These are phyloP conservation scores for Cerastis leucographa DNA, from an alignment of 2,888 invertebrate genomes.

Conservation along the genomic window DNA sequence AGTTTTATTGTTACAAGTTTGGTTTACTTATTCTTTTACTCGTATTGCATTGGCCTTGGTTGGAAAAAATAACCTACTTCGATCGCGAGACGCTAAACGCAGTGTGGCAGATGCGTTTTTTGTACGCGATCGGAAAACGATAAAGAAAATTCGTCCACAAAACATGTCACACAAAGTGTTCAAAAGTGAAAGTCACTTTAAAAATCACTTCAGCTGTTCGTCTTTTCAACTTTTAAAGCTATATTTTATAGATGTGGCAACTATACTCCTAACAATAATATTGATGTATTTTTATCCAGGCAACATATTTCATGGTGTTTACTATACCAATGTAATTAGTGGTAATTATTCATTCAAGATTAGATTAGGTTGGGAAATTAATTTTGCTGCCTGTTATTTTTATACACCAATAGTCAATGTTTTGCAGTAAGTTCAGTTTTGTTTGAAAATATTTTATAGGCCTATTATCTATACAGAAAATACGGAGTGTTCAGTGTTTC, in stretches of 20 bases:
- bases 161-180: conserved; percentile 35
- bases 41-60: conserved; percentile 81
- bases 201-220: conserved; percentile 53
- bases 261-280: background rate
- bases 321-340: conserved; percentile 22
- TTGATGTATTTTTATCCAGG: conserved; percentile 18
- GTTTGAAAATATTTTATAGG: conserved; percentile 19
- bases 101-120: conserved; percentile 54
- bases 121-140: conserved; percentile 43
- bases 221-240: conserved; percentile 51
- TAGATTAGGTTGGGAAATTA: conserved; percentile 29
- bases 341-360: conserved; percentile 38
- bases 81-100: conserved; percentile 52
- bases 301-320: conserved; percentile 30
- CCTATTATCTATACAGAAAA: background rate
- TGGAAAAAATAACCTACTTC: conserved; percentile 76
- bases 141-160: conserved; percentile 51
- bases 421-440: conserved; percentile 11
- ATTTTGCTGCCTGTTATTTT: conserved; percentile 18
- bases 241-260: conserved; percentile 30
- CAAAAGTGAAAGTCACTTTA: conserved; percentile 68
- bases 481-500: background rate
- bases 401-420: conserved; percentile 12
- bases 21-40: conserved; percentile 70
- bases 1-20: conserved; percentile 81